These are phyloP conservation scores for Drosophila lacteicornis DNA, from an alignment of 1,140 invertebrate species.

Conservation along the genomic window DNA sequence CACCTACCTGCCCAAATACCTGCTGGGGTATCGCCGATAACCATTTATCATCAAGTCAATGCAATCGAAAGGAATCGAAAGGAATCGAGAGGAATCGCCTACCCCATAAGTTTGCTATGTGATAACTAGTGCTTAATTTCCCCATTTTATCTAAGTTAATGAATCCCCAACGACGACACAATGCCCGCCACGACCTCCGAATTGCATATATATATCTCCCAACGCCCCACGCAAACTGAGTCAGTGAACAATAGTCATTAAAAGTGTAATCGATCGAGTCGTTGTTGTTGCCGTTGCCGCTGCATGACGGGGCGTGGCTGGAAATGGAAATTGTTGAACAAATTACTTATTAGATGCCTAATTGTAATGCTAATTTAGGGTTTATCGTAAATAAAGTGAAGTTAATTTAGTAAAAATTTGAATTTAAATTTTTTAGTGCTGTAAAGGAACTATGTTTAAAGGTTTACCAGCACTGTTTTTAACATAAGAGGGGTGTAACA, in stretches of 20 bases:
- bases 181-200: slow-evolving; percentile 3
- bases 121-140: slow-evolving; percentile 74
- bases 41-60: slow-evolving; percentile 46
- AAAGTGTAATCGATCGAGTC: slow-evolving; percentile 60
- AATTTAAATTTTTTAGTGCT: slow-evolving; percentile 21
- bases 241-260: slow-evolving; percentile 79
- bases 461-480: background rate
- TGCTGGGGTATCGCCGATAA: slow-evolving; percentile 67
- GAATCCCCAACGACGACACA: slow-evolving; percentile 20
- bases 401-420: slow-evolving; percentile 34
- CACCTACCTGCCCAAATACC: slow-evolving; percentile 80
- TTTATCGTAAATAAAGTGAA: slow-evolving; percentile 62
- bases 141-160: slow-evolving; percentile 22
- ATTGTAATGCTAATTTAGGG: slow-evolving; percentile 28
- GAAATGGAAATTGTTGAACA: slow-evolving; percentile 52
- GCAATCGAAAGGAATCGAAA: slow-evolving; percentile 21
- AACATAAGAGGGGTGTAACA: background rate
- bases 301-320: slow-evolving; percentile 25
- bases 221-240: slow-evolving; percentile 45
- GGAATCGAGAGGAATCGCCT: slow-evolving; percentile 32
- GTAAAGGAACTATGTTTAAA: rapidly evolving
- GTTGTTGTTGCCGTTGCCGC: slow-evolving; percentile 21
- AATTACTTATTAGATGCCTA: slow-evolving; percentile 56
- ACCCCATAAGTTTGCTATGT: slow-evolving; percentile 77
- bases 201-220: slow-evolving; percentile 1